Conservation (phyloP, 2,797 vertebrate genomes). For the Trichosurus vulpecula region DNA sequence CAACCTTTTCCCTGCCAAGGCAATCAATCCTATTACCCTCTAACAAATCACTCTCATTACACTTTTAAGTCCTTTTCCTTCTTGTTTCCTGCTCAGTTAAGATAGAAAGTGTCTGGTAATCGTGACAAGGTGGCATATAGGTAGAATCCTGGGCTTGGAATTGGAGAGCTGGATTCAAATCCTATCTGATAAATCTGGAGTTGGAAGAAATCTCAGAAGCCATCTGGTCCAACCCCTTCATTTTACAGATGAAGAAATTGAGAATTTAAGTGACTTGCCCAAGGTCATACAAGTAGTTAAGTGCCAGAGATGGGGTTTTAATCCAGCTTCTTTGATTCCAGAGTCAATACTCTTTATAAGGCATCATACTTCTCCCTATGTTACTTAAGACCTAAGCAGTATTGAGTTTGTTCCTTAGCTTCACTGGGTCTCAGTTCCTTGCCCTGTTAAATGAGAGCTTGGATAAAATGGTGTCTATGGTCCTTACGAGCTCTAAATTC, state of each 20-base stretch:
- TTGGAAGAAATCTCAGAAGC: background rate
- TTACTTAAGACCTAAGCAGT: background rate
- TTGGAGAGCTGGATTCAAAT: background rate
- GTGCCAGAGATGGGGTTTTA: background rate
- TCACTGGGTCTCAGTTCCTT: background rate
- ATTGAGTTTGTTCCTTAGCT: background rate
- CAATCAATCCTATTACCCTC: rapidly evolving
- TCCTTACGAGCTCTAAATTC: background rate
- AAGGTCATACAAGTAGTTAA: background rate
- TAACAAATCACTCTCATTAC: background rate
- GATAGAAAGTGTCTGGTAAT: background rate
- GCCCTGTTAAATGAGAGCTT: background rate
- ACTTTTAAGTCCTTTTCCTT: background rate
- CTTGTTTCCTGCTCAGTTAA: background rate
- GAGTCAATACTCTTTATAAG: background rate
- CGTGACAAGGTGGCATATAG: background rate
- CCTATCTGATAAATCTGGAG: background rate
- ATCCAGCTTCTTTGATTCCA: background rate
- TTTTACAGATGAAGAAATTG: background rate
- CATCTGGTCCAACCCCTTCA: background rate
- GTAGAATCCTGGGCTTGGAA: background rate
- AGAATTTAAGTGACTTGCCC: background rate
- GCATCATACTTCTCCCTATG: background rate
- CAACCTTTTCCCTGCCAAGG: background rate
- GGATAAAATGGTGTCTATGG: background rate